Conservation (phyloP, 2,888 invertebrate species). For the Torymus auratus region DNA sequence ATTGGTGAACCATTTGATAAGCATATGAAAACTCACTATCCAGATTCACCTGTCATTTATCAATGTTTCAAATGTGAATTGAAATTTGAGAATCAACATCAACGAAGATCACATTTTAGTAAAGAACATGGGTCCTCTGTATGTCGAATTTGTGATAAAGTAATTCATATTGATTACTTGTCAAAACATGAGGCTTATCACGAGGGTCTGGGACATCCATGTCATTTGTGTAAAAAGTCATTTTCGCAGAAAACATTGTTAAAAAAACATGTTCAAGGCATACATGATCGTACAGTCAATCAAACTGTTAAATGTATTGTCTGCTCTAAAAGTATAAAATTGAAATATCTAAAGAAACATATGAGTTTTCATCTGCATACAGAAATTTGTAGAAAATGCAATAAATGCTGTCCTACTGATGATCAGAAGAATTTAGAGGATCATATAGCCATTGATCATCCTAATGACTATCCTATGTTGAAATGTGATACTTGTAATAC, state of each 20-base stretch:
- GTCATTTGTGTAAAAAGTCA: slow-evolving; percentile 68
- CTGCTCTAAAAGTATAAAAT: slow-evolving; percentile 60
- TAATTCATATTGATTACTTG: slow-evolving; percentile 52
- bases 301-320: slow-evolving; percentile 59
- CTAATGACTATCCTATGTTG: slow-evolving; percentile 60
- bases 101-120: slow-evolving; percentile 61
- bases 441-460: slow-evolving; percentile 59
- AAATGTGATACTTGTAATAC: slow-evolving; percentile 61
- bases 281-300: slow-evolving; percentile 50
- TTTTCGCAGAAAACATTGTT: slow-evolving; percentile 59
- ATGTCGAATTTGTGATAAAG: slow-evolving; percentile 62
- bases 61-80: slow-evolving; percentile 65
- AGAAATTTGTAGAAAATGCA: slow-evolving; percentile 60
- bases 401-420: slow-evolving; percentile 49
- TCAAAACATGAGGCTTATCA: slow-evolving; percentile 68
- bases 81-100: slow-evolving; percentile 60
- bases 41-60: slow-evolving; percentile 54
- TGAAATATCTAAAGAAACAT: slow-evolving; percentile 57
- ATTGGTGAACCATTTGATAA: slow-evolving; percentile 62
- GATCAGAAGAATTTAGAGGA: slow-evolving; percentile 51
- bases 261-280: slow-evolving; percentile 58
- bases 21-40: slow-evolving; percentile 64
- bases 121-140: slow-evolving; percentile 60
- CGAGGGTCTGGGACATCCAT: slow-evolving; percentile 69
- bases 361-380: slow-evolving; percentile 60